These are phyloP conservation scores for Hydrotaea diabolus DNA, from an alignment of 2,888 invertebrate species.

Conservation along the genomic window DNA sequence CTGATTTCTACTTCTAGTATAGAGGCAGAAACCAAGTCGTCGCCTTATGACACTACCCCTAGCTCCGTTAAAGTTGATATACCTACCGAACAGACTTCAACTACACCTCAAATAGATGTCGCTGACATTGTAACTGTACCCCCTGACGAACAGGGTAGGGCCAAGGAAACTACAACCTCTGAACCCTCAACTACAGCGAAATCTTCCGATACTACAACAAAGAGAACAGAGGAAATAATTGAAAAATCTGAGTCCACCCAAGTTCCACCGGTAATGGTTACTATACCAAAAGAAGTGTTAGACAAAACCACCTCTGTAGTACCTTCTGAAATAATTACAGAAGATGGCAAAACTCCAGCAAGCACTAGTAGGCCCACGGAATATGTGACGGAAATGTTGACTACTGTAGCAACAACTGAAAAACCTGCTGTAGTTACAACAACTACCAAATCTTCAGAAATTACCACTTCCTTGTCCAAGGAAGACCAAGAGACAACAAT, in stretches of 20 bases:
- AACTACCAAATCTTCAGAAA: neutral
- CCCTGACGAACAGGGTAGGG: neutral
- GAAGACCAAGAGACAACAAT: neutral
- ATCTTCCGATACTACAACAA: too few species aligned
- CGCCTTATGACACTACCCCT: neutral
- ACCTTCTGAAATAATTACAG: too few species aligned
- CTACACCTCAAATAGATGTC: neutral
- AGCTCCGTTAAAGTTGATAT: neutral
- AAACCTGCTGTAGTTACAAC: neutral
- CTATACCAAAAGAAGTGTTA: neutral
- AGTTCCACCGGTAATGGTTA: neutral
- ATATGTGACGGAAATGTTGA: neutral
- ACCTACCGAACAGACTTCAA: neutral
- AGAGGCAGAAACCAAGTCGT: neutral
- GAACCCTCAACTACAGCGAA: neutral
- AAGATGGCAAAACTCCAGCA: too few species aligned
- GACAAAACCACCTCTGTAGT: too few species aligned
- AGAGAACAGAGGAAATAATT: neutral
- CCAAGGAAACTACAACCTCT: neutral
- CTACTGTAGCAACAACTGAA: neutral
- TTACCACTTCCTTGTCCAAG: too few species aligned
- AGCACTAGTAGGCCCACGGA: neutral
- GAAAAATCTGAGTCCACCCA: neutral
- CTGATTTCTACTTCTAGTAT: neutral
- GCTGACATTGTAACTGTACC: neutral